Percentiles rank a stretch among this genome's conserved stretches.
Evolutionary conservation across 2,113 vertebrate genomes (phyloP).

Genomic region (Etheostoma cragini): DNA sequence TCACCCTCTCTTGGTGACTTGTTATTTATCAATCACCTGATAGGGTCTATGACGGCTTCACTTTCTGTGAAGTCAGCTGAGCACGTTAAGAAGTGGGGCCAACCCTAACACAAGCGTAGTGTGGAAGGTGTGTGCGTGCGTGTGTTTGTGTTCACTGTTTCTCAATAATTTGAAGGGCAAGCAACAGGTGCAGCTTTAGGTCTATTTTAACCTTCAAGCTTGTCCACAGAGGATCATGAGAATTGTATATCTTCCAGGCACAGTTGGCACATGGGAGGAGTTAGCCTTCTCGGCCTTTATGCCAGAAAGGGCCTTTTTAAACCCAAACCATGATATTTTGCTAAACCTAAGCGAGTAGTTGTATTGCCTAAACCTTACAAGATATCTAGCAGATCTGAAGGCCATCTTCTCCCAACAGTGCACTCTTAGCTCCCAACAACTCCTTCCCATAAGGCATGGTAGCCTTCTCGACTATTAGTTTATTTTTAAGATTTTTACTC

Average conservation of each 20-base stretch:
- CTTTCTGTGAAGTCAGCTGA: constrained; percentile 46
- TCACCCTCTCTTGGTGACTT: constrained; percentile 5
- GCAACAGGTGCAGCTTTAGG: constrained; percentile 69
- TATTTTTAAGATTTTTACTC: not conserved
- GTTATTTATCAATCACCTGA: constrained; percentile 45
- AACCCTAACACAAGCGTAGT: not conserved
- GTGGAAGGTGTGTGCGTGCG: not conserved
- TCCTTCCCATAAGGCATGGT: not conserved
- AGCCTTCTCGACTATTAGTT: not conserved
- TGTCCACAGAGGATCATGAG: constrained; percentile 47
- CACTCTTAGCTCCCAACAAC: constrained; percentile 10
- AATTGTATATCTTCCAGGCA: constrained; percentile 25
- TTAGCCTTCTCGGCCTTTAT: too few relatives aligned
- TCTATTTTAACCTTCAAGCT: constrained; percentile 71
- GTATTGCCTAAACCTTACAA: too few relatives aligned
- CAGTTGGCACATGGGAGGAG: not conserved
- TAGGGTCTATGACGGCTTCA: not conserved
- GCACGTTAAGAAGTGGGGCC: constrained; percentile 17
- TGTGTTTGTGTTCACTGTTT: constrained; percentile 34
- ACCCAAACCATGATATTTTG: too few relatives aligned
- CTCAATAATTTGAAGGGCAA: constrained; percentile 49
- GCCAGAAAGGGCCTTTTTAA: too few relatives aligned
- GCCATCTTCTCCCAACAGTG: too few relatives aligned
- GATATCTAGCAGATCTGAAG: too few relatives aligned
- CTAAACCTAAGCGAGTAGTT: too few relatives aligned